Evolutionary conservation across 1,140 invertebrate species (phyloP), one percentile per base, ranked within the genome.

Genomic region (Hycleus phaleratus): DNA sequence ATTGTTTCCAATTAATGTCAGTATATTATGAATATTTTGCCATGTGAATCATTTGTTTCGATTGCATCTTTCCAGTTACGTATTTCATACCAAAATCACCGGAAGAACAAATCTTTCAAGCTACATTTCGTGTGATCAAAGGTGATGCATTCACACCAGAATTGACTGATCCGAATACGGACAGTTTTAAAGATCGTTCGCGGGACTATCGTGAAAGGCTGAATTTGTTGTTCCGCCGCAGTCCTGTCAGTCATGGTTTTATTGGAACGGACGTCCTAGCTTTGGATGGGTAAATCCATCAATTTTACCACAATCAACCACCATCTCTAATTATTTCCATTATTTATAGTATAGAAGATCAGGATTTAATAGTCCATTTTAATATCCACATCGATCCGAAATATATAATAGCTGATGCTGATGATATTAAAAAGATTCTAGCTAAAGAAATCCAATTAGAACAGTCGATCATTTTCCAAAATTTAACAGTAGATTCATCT

Each of bases 41-140:
- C 32, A 32, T 32, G 32, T 32, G 32, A 32, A 32, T 7, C 18
- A 18, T 18, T 18, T 18, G 18, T 18, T 18, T 32, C 32, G 38
- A 40, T 43, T 64, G 70, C 67, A 56, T 64, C 83, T 82, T 51
- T 46, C 11, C 78, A 92, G 90, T 91, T 69, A 86, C 87, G 65
- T 91, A 88, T 70, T 81, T 91, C 56, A 81, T 84, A 18, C 79
- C 85, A n/a, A 84, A 90, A 61, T 81, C 84, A 46, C 74, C 85
- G 18, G 83, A 84, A 61, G 87, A 91, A 72, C 84, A 87, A 69
- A 79, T 89, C 3, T 93, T 90, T 71, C 79, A 88, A 55, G 90
- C 85, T 8, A 85, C 84, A 32, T 88, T 93, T 69, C 79, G 81
- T 71, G 80, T 91, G 61, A 75, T 73, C 56, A 70, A 80, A 60